Conservation (phyloP, 2,113 vertebrate genomes). For the Hemibagrus wyckioides region DNA sequence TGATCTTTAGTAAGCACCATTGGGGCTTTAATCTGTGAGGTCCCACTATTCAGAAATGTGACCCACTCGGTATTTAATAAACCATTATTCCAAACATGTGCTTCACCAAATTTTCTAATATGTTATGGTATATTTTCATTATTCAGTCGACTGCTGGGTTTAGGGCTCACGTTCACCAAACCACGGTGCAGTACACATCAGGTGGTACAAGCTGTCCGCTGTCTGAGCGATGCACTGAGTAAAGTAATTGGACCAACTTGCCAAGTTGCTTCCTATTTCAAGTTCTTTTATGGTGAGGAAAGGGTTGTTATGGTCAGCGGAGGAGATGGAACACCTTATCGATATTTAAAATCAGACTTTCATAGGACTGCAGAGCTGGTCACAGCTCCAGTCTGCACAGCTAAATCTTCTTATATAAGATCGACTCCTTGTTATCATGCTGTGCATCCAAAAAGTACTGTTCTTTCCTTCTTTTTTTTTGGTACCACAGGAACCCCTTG, state of each 20-base stretch:
- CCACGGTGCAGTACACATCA: neutral
- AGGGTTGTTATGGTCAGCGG: neutral
- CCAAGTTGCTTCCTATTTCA: neutral
- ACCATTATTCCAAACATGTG: neutral
- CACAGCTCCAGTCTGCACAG: neutral
- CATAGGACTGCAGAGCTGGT: neutral
- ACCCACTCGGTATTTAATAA: neutral
- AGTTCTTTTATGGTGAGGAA: neutral
- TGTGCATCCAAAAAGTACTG: neutral
- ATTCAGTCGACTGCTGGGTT: neutral
- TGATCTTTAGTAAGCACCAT: neutral
- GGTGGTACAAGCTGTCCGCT: neutral
- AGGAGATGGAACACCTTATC: neutral
- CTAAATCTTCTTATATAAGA: neutral
- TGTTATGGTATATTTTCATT: neutral
- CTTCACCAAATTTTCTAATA: neutral
- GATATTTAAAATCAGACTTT: neutral
- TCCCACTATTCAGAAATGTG: neutral
- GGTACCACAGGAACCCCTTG: neutral
- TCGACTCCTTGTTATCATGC: neutral
- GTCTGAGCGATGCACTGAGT: neutral
- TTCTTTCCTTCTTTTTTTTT: neutral
- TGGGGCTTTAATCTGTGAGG: neutral
- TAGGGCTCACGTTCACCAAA: neutral
- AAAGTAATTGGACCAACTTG: neutral